Conservation (phyloP, 1,140 invertebrate species). For the Diprion similis region DNA sequence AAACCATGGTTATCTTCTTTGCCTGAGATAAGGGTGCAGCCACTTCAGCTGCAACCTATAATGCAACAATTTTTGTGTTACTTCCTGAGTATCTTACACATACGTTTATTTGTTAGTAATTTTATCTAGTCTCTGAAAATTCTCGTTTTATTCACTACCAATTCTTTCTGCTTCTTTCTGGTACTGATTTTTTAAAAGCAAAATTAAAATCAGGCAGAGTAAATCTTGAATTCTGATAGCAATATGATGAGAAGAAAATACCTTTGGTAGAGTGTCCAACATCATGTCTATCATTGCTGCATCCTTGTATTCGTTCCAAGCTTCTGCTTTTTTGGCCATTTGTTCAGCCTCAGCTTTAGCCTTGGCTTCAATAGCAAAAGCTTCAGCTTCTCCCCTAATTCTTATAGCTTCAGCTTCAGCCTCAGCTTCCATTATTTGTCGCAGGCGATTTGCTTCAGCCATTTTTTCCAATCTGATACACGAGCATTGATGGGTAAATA, state of each 20-base stretch:
- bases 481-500: background rate
- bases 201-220: constrained; percentile 18
- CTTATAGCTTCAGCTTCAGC: constrained; percentile 90
- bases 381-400: constrained; percentile 86
- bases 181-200: constrained; percentile 14
- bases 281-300: constrained; percentile 98
- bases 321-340: constrained; percentile 96
- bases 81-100: background rate
- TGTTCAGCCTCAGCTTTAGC: constrained; percentile 95
- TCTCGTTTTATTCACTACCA: too few species aligned
- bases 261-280: constrained; percentile 94
- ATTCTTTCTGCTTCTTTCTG: too few species aligned
- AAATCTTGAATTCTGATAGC: constrained; percentile 1
- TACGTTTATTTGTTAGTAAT: too few species aligned
- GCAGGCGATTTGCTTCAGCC: constrained; percentile 88
- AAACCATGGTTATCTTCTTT: constrained; percentile 95
- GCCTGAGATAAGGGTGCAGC: constrained; percentile 92
- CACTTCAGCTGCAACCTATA: constrained; percentile 92
- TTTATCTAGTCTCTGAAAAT: too few species aligned
- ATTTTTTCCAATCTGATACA: constrained; percentile 82
- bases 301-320: constrained; percentile 94
- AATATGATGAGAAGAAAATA: constrained; percentile 51
- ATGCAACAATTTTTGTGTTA: constrained; percentile 25
- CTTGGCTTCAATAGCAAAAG: constrained; percentile 91
- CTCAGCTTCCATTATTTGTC: constrained; percentile 90